Conservation (phyloP, 1,140 invertebrate species). For the Zaprionus nigranus region DNA sequence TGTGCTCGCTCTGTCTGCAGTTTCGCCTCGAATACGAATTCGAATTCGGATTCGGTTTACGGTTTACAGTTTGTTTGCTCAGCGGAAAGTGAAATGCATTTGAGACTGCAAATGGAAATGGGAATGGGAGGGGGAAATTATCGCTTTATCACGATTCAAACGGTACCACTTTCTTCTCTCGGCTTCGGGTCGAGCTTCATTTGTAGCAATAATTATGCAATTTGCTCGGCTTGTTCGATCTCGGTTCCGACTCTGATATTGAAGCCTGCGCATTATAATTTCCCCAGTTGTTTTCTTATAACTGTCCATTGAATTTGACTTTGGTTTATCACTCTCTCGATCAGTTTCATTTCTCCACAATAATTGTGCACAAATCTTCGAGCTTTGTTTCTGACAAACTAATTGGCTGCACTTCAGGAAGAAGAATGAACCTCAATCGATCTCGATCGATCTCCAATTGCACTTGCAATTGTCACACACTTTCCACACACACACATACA, state of each 20-base stretch:
- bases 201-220: conserved; percentile 81
- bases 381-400: conserved; percentile 73
- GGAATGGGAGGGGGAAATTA: conserved; percentile 59
- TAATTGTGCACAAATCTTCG: conserved; percentile 71
- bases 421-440: conserved; percentile 44
- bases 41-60: conserved; percentile 12
- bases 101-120: neutral
- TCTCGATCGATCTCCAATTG: conserved; percentile 40
- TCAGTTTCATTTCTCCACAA: conserved; percentile 35
- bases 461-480: conserved; percentile 26
- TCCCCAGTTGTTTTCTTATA: conserved; percentile 30
- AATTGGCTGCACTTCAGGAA: conserved; percentile 71
- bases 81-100: conserved; percentile 80
- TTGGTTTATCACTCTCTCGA: conserved; percentile 57
- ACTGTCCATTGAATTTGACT: conserved; percentile 41
- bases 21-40: conserved; percentile 1
- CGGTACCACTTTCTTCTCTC: conserved; percentile 76
- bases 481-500: neutral
- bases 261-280: conserved; percentile 41
- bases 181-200: conserved; percentile 68
- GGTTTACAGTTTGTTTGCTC: conserved; percentile 66
- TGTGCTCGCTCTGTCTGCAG: conserved; percentile 32
- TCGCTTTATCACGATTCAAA: conserved; percentile 83
- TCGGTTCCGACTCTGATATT: neutral
- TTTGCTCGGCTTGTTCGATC: conserved; percentile 57